Conservation (phyloP, 2,113 vertebrate genomes). For the Harpagus bidentatus region DNA sequence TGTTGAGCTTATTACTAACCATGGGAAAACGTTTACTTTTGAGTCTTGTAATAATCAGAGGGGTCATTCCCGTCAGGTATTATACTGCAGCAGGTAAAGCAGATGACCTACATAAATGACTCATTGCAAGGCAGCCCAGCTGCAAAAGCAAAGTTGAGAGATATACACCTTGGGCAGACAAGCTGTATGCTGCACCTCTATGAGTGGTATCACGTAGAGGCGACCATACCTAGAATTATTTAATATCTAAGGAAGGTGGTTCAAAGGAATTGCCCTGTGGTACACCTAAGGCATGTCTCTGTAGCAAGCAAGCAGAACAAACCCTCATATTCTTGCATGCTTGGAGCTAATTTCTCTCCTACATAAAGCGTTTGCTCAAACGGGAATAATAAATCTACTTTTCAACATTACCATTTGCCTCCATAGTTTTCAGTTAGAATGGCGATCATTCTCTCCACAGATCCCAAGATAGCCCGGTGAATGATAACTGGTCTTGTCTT, state of each 20-base stretch:
- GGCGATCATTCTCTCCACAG: conserved; percentile 97
- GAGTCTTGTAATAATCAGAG: neutral
- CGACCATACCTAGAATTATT: neutral
- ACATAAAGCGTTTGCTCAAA: neutral
- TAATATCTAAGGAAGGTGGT: neutral
- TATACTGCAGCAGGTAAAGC: neutral
- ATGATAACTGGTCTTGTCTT: conserved; percentile 95
- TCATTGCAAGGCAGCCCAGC: neutral
- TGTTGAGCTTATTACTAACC: neutral
- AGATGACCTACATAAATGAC: neutral
- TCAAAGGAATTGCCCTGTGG: neutral
- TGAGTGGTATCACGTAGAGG: neutral
- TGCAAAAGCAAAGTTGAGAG: neutral
- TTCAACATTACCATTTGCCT: conserved; percentile 89
- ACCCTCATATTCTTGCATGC: neutral
- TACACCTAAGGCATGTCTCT: fast-evolving
- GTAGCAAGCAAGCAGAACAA: neutral
- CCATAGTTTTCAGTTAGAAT: conserved; percentile 98
- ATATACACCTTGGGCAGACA: neutral
- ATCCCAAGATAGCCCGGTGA: conserved; percentile 95
- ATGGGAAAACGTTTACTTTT: neutral
- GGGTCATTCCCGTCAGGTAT: neutral
- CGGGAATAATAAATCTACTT: neutral
- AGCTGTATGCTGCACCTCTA: neutral
- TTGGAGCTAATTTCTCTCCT: neutral